phyloP scores from a whole-genome alignment of 2,888 invertebrate genomes.

The Deilephila porcellus region DNA sequence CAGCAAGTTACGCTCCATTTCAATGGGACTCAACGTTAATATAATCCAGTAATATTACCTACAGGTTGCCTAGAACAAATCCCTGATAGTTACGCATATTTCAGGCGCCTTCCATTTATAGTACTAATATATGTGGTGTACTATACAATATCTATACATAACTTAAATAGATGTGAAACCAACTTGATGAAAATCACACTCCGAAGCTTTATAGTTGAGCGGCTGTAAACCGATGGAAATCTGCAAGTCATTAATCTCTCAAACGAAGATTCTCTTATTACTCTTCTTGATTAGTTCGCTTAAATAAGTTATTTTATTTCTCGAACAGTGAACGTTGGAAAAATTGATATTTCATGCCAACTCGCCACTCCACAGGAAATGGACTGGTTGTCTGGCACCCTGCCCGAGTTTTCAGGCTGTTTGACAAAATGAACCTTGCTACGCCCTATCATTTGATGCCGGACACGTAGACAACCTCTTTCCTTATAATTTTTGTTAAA shows the following conservation, averaged over 20 bases:
- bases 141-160: no score
- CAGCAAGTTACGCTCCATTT: no score
- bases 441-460: conserved; percentile 35
- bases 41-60: no score
- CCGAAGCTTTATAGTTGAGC: neutral
- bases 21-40: no score
- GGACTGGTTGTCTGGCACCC: conserved; percentile 45
- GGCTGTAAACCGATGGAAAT: conserved; percentile 2
- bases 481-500: neutral
- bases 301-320: conserved; percentile 29
- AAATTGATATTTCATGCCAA: conserved; percentile 46
- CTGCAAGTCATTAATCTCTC: conserved; percentile 16
- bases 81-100: no score
- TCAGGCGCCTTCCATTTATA: no score
- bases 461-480: conserved; percentile 13
- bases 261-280: neutral
- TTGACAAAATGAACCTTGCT: conserved; percentile 39
- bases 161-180: neutral
- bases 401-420: conserved; percentile 46
- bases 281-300: conserved; percentile 19
- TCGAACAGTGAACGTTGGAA: conserved; percentile 25
- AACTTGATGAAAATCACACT: conserved; percentile 6
- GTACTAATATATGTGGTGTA: no score
- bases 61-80: no score
- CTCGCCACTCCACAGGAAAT: conserved; percentile 46